Percentiles rank a stretch among this genome's conserved stretches.
These are phyloP conservation scores for Zosterops hypoxanthus DNA, from an alignment of 2,113 vertebrate genomes.

Conservation along the genomic window DNA sequence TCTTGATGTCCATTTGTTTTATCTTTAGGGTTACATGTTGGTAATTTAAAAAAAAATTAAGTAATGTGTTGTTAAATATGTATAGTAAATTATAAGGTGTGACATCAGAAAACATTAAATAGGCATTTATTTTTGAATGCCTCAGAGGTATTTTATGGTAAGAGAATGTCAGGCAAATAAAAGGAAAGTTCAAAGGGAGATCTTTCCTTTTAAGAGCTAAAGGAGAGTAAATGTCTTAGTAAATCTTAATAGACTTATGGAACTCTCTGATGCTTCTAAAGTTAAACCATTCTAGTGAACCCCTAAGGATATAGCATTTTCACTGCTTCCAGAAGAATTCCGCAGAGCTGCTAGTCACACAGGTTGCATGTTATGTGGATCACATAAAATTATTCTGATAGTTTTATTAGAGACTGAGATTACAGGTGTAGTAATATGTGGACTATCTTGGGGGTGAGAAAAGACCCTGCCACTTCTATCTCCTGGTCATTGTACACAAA, in stretches of 20 bases:
- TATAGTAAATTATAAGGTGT: conserved; percentile 33
- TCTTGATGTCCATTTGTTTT: neutral
- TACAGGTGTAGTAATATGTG: neutral
- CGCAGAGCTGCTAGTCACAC: neutral
- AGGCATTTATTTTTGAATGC: conserved; percentile 43
- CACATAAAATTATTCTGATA: neutral
- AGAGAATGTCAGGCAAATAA: conserved; percentile 73
- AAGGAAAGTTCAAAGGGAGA: conserved; percentile 68
- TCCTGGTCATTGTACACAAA: neutral
- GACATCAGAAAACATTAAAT: conserved; percentile 57
- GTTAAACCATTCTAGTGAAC: conserved; percentile 13
- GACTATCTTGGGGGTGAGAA: neutral
- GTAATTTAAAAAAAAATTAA: conserved; percentile 28
- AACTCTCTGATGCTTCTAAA: neutral
- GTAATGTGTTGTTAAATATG: conserved; percentile 5
- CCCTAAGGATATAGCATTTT: neutral
- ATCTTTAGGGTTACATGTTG: neutral
- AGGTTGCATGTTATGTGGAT: neutral
- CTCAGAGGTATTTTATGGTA: conserved; percentile 49
- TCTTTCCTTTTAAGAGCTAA: conserved; percentile 64
- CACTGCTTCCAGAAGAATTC: neutral
- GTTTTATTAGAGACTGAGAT: neutral
- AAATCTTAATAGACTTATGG: conserved; percentile 61
- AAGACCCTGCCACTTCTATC: neutral
- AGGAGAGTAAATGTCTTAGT: conserved; percentile 68